phyloP scores from a whole-genome alignment of 2,888 invertebrate genomes.

The Tupiocoris notatus region DNA sequence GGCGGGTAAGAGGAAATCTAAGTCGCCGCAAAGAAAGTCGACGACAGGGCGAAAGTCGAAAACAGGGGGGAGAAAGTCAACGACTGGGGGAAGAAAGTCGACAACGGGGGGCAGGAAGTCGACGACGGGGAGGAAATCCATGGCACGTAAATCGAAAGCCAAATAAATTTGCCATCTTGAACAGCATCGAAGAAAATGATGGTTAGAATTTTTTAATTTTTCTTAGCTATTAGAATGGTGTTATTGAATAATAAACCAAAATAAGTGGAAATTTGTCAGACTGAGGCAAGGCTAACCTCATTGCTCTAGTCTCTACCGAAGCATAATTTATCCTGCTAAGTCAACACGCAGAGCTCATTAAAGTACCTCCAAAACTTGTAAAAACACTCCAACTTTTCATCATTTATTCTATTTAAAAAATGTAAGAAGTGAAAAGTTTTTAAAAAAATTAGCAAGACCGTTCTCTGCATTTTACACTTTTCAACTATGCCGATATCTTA shows the following conservation, averaged over 20 bases:
- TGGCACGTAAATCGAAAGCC: neutral
- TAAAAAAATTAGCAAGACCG: neutral
- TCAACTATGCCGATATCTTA: neutral
- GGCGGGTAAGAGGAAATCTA: neutral
- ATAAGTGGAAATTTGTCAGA: too few relatives aligned
- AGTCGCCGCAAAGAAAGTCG: neutral
- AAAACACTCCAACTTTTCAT: neutral
- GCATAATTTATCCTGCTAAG: too few relatives aligned
- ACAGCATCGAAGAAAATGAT: neutral
- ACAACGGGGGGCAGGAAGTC: neutral
- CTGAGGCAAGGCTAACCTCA: too few relatives aligned
- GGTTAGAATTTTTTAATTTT: too few relatives aligned
- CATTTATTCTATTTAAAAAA: neutral
- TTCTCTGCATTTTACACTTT: neutral
- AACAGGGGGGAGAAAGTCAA: neutral
- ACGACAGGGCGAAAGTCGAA: neutral
- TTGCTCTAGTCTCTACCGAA: too few relatives aligned
- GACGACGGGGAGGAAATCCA: constrained; percentile 5
- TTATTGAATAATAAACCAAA: too few relatives aligned
- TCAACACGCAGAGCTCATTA: too few relatives aligned
- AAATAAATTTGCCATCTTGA: neutral
- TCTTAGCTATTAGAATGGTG: too few relatives aligned
- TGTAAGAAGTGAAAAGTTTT: neutral
- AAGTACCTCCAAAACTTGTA: too few relatives aligned
- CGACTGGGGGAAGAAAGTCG: neutral